Evolutionary conservation across 2,888 invertebrate species (phyloP).

Genomic region (Automeris io): DNA sequence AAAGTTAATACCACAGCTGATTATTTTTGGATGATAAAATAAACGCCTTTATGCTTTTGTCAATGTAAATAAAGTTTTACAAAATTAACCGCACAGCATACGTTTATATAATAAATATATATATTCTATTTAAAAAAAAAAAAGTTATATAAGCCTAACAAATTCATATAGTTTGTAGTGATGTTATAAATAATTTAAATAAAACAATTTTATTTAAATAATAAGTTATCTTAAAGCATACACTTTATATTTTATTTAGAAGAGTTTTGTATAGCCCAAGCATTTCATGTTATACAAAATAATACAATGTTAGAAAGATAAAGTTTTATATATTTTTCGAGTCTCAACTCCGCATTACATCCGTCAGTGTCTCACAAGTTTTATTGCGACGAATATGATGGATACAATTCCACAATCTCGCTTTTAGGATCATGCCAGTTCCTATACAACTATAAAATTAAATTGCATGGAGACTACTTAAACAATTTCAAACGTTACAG

Average conservation of each 20-base stretch:
- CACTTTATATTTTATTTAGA: constrained; percentile 15
- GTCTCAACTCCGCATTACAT: constrained; percentile 55
- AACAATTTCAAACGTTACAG: constrained; percentile 66
- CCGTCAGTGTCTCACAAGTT: constrained; percentile 69
- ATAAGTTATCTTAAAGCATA: too few species aligned
- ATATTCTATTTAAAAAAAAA: too few species aligned
- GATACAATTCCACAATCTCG: constrained; percentile 52
- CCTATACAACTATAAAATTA: constrained; percentile 40
- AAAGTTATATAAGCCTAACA: too few species aligned
- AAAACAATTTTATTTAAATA: too few species aligned
- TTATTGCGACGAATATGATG: constrained; percentile 64
- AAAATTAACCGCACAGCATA: too few species aligned
- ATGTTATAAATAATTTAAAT: too few species aligned
- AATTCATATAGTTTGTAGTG: too few species aligned
- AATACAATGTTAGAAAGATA: constrained; percentile 44
- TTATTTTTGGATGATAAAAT: too few species aligned
- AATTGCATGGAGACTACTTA: constrained; percentile 52
- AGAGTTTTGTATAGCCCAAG: constrained; percentile 28
- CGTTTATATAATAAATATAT: too few species aligned
- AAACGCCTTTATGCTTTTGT: too few species aligned
- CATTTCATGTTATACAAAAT: constrained; percentile 39
- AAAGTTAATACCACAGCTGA: too few species aligned
- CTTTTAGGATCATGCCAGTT: constrained; percentile 17
- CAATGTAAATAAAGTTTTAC: too few species aligned
- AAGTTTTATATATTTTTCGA: constrained; percentile 46